Conservation (phyloP, 2,888 invertebrate species). For the Carterocephalus palaemon region DNA sequence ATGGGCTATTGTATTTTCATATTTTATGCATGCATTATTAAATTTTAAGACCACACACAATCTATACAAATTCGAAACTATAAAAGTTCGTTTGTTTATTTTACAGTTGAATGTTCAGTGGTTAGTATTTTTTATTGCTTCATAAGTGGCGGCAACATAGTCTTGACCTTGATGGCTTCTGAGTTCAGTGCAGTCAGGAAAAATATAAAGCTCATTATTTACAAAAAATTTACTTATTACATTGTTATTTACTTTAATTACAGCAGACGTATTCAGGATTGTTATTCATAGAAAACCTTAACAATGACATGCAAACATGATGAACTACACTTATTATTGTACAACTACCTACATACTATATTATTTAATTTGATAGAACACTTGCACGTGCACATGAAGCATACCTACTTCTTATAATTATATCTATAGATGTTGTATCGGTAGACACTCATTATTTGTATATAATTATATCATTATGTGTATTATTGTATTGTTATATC, state of each 20-base stretch:
- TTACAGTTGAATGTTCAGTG: constrained; percentile 6
- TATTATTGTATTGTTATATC: no score
- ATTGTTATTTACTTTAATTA: constrained; percentile 9
- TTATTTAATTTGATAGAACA: no score
- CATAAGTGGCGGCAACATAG: constrained; percentile 27
- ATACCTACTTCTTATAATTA: no score
- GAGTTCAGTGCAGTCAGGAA: constrained; percentile 31
- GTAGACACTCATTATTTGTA: no score
- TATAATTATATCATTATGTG: no score
- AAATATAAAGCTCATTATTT: background rate
- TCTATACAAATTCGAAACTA: constrained; percentile 7
- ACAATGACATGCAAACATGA: constrained; percentile 15
- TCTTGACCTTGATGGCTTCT: constrained; percentile 33
- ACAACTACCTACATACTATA: no score
- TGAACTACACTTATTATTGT: no score
- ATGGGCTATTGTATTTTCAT: constrained; percentile 51
- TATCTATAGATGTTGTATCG: no score
- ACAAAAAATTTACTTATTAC: constrained; percentile 1
- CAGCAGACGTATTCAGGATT: background rate
- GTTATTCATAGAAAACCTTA: constrained; percentile 16
- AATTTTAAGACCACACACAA: constrained; percentile 36
- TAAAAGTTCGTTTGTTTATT: constrained; percentile 6
- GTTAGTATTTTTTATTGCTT: constrained; percentile 25
- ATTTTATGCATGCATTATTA: constrained; percentile 29
- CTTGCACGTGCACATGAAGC: no score